Evolutionary conservation across 2,797 vertebrate genomes (phyloP), one percentile per base, ranked within the genome.

Genomic region (Sarcoramphus papa): DNA sequence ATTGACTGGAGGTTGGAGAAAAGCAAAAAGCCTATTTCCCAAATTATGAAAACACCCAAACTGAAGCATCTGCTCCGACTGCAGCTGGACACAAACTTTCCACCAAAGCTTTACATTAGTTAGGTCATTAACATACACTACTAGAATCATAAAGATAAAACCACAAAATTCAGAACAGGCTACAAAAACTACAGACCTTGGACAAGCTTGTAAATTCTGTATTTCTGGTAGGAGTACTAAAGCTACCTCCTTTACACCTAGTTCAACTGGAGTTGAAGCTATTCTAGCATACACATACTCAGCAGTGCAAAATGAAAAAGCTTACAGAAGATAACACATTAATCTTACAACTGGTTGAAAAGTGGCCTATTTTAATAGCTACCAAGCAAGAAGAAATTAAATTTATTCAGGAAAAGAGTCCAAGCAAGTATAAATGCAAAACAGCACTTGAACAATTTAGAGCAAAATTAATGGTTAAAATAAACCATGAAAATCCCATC

Each of bases 381-480:
- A 83, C 25, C 72, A 70, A 83, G 77, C 24, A 75, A 78, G 62
- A 85, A 78, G 20, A 96, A 93, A 83, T 25, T 2, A 54, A 56
- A 83, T 70, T 92, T 90, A 77, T 54, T 91, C 76, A 84, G 73
- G 64, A 94, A 80, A 33, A 74, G 13, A 94, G 45, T 67, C 31
- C 62, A 86, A 90, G 23, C 23, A 92, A 23, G 5, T 85, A 69
- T 53, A 68, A 95, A 96, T 23, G 33, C 72, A 92, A 92, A 89
- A 67, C 54, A 95, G 63, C 45, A 45, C 41, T 14, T 47, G 41
- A 96, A 73, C 23, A 37, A 85, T 76, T 85, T 56, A 92, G 92
- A 91, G 56, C 35, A 83, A 74, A 94, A 85, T 64, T 87, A 92
- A 85, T 80, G 72, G 74, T 91, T 79, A 93, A 95, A 96, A 94